Evolutionary conservation across 2,113 vertebrate species (phyloP), one percentile per base, ranked within the genome.

Genomic region (Oreotrochilus melanogaster): DNA sequence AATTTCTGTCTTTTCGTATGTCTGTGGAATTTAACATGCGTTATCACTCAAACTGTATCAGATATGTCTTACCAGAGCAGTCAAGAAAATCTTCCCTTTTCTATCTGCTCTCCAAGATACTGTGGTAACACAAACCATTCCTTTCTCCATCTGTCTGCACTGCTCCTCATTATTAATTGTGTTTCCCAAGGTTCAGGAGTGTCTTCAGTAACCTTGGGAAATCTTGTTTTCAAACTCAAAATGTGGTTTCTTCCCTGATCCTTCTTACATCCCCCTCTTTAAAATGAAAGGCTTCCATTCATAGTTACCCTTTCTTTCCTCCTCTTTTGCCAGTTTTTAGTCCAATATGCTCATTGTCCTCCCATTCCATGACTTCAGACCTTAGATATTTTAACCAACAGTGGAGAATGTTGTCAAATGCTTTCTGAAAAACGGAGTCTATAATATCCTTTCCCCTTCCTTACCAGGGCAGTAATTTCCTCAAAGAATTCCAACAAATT

Each of bases 401-500:
- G 96, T 95, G 95, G 95, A 96, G 98, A 97, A 97, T 96, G 95
- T 97, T 97, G 89, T 92, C 95, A 97, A 94, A 89, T 90, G 66
- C 83, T 97, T 98, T 97, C 96, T 97, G 88, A 96, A 97, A 97
- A 96, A 96, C 69, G 6, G 54, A 69, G 92, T 88, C 94, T 96
- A 94, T 97, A 97, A 97, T 97, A 96, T 97, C 82, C 86, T 95
- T 94, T 97, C 95, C 93, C 79, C 86, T 97, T 95, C 93, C 95
- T 95, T 91, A 93, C 90, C 91, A 95, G 92, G 93, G 97, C 97
- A 97, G 96, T 76, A 95, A 98, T 98, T 98, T 98, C 96, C 98
- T 98, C 97, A 97, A 97, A 98, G 97, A 98, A 98, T 98, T 98
- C 97, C 98, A 98, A 95, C 98, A 97, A 97, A 98, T 98, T 98